Base-by-base conservation (phyloP, 1,140 invertebrate species). In the Venturia canescens region DNA sequence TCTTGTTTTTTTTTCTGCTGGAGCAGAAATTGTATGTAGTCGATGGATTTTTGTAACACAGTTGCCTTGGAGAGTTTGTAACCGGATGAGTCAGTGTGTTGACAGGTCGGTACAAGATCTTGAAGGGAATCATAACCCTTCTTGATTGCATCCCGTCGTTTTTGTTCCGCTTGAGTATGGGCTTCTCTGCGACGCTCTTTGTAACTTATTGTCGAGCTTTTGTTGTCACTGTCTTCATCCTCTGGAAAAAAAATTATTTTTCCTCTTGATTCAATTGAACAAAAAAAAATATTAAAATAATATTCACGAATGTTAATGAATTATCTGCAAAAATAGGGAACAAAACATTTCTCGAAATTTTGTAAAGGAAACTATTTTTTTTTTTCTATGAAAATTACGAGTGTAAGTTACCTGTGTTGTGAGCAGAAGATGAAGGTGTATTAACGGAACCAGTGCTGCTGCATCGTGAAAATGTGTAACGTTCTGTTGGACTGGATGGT, bases 61-160 rank as follows among this genome's bases (percentile, higher is more conserved):
- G 97, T 97, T 23, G 98, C 98, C 93, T 99, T 99, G 89, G 98
- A 99, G 34, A 98, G 93, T 93, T 99, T 99, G 88, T 98, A 98
- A 80, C 97, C 93, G 85, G 95, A 96, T 48, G 96, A 95, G 87
- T 97, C 96, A 72, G 96, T 96, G 38, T 94, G 92, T 89, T 98
- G 96, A 90, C 98, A 99, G 69, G 96, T 97, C 2, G 98, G 98
- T 6, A 99, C 98, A 82, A 99, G 91, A 86, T 96, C 96, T 92
- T 98, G 97, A 38, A 98, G 92, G 6, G 96, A 95, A 91, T 98
- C 97, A 90, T 98, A 98, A 1, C 98, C 97, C 91, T 97, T 98
- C 88, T 99, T 99, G 79, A 99, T 99, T 3, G 98, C 98, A 94
- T 99, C 98, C 88, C 98, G 93, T 83, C 98, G 93, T 90, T 99